A percentile compares a stretch with the other conserved stretches of the same genome.
These are phyloP conservation scores for Synanthedon formicaeformis DNA, from an alignment of 2,888 invertebrate genomes.

Conservation along the genomic window DNA sequence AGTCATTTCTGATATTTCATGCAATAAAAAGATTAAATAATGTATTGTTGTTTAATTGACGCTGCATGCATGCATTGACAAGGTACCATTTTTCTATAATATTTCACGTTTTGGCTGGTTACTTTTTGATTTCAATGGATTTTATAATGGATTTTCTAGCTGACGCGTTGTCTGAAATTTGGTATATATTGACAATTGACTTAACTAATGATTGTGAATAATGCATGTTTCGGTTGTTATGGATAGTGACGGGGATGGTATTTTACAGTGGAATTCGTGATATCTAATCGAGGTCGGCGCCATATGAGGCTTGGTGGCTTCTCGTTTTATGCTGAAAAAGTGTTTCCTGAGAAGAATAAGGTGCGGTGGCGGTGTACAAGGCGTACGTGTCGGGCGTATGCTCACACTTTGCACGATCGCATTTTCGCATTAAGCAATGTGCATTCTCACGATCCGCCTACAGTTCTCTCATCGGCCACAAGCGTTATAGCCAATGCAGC, in stretches of 20 bases:
- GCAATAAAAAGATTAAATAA: neutral
- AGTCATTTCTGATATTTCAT: conserved; percentile 24
- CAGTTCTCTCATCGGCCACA: conserved; percentile 10
- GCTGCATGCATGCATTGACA: neutral
- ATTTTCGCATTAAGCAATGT: conserved; percentile 64
- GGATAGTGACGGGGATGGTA: conserved; percentile 32
- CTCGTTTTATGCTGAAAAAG: conserved; percentile 67
- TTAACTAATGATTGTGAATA: neutral
- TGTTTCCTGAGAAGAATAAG: conserved; percentile 64
- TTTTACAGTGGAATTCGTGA: conserved; percentile 69
- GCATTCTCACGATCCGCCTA: conserved; percentile 59
- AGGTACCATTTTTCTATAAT: no score
- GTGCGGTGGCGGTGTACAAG: conserved; percentile 67
- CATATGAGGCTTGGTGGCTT: conserved; percentile 65
- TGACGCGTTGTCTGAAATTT: no score
- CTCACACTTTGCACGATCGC: conserved; percentile 61
- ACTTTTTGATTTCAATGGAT: no score
- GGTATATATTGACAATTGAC: neutral
- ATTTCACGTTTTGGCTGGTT: no score
- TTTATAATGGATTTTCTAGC: no score
- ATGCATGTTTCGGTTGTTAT: conserved; percentile 8
- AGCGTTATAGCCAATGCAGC: conserved; percentile 16
- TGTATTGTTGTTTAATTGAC: neutral
- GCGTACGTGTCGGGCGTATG: conserved; percentile 63
- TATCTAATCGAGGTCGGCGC: conserved; percentile 63